Base-by-base conservation (phyloP, 2,113 vertebrate species). In the Lepus europaeus region DNA sequence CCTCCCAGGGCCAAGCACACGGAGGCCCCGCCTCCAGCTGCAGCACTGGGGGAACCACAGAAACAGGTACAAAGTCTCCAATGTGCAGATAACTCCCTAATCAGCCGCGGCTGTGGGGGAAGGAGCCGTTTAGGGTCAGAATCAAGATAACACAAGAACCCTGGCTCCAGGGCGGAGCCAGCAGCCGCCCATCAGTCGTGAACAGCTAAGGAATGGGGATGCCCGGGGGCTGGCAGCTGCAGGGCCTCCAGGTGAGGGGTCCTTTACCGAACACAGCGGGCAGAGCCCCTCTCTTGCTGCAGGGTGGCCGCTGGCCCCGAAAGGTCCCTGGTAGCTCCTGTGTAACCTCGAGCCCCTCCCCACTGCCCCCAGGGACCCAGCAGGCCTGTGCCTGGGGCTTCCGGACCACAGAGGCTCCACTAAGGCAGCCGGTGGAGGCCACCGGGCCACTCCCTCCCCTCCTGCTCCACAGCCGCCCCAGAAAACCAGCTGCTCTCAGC, bases 361-460 rank as follows among this genome's bases (percentile, higher is more conserved):
- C 14, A 2, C 12, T 9, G 5, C 9, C 10, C 33, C 63, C 0
- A 29, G 3, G 10, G 53, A 19, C 22, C 45, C 19, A 0, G 3
- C 2, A 31, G n/a, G 16, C 29, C 80, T 9, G 2, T 4, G 3
- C 0, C 3, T 70, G 23, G 85, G 49, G 17, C 51, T 36, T 68
- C 68, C 33, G 1, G 22, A 22, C 25, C 27, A 0, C 6, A 9
- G 45, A 9, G 29, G 20, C 66, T 5, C 29, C 16, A 1, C 45
- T 45, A 6, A 45, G 45, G 45, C 45, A 6, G 45, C 45, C 39
- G 5, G 45, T 45, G 45, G 45, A 45, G 45, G 8, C 29, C 69
- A n/a, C 17, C n/a, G 31, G 29, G 14, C 45, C 19, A 0, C 0
- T 23, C 33, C 1, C n/a, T 13, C 13, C 11, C 5, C 7, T 51